Conservation (phyloP, 2,113 vertebrate genomes). For the Calyptomena viridis region DNA sequence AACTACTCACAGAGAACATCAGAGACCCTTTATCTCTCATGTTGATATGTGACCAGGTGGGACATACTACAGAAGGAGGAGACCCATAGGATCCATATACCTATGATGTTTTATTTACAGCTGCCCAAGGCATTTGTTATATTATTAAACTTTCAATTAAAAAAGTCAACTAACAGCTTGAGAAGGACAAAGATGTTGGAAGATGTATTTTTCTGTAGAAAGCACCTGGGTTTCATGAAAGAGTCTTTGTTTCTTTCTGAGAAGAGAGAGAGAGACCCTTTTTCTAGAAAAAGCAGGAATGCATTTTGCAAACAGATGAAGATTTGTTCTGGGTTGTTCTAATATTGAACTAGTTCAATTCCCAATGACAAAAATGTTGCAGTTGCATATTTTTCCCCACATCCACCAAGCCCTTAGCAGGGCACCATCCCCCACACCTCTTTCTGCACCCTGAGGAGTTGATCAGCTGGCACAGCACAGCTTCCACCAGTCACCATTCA, state of each 20-base stretch:
- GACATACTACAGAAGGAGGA: neutral
- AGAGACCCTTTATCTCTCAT: neutral
- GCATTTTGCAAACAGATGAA: neutral
- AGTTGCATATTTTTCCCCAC: neutral
- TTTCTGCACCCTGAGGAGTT: fast-evolving
- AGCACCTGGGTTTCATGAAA: fast-evolving
- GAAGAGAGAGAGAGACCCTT: neutral
- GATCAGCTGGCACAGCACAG: neutral
- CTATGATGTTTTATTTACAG: neutral
- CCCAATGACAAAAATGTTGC: neutral
- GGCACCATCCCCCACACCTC: fast-evolving
- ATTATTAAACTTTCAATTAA: neutral
- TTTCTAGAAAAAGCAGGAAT: neutral
- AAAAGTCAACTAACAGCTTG: neutral
- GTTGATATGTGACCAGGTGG: neutral
- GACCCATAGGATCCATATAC: fast-evolving
- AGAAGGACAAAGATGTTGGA: neutral
- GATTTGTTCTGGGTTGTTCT: neutral
- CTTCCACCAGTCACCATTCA: neutral
- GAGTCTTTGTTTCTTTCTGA: neutral
- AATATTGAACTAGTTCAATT: neutral
- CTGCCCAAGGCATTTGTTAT: neutral
- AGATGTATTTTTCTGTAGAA: neutral
- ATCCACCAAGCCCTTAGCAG: neutral
- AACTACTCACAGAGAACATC: neutral